phyloP scores from a whole-genome alignment of 1,140 invertebrate species.

The Drosophila kikkawai region DNA sequence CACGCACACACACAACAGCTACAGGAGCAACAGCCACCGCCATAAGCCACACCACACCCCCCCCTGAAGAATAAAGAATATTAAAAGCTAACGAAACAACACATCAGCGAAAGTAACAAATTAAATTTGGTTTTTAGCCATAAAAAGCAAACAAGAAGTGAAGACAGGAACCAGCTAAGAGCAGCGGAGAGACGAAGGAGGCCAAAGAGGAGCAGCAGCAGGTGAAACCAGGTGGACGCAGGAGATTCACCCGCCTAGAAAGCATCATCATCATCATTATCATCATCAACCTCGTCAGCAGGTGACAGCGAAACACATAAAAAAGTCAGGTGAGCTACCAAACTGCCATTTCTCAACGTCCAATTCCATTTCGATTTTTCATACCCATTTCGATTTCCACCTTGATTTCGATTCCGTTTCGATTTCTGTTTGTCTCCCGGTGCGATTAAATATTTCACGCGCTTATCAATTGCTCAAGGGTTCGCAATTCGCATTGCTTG shows the following conservation, averaged over 20 bases:
- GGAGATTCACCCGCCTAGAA: constrained; percentile 28
- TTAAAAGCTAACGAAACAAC: constrained; percentile 33
- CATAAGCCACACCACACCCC: background rate
- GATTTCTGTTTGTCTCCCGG: constrained; percentile 55
- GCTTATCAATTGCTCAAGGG: constrained; percentile 79
- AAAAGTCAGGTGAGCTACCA: constrained; percentile 67
- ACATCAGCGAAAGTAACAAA: constrained; percentile 70
- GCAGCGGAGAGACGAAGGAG: constrained; percentile 33
- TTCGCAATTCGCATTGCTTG: constrained; percentile 67
- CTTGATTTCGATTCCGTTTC: constrained; percentile 24
- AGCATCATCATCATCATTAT: background rate
- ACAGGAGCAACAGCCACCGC: constrained; percentile 14
- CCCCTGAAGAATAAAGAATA: constrained; percentile 2
- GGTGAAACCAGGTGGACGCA: constrained; percentile 42
- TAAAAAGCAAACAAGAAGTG: constrained; percentile 53
- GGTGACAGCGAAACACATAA: constrained; percentile 56
- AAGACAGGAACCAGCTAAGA: constrained; percentile 24
- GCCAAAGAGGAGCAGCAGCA: constrained; percentile 32
- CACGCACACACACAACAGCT: constrained; percentile 17
- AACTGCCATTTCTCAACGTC: constrained; percentile 6
- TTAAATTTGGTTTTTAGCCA: constrained; percentile 80
- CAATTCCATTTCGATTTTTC: constrained; percentile 28
- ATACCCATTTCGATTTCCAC: constrained; percentile 13
- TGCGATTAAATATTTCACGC: constrained; percentile 78
- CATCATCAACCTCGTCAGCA: constrained; percentile 25